phyloP scores from a whole-genome alignment of 2,113 vertebrate species.

The Accipiter cooperii region DNA sequence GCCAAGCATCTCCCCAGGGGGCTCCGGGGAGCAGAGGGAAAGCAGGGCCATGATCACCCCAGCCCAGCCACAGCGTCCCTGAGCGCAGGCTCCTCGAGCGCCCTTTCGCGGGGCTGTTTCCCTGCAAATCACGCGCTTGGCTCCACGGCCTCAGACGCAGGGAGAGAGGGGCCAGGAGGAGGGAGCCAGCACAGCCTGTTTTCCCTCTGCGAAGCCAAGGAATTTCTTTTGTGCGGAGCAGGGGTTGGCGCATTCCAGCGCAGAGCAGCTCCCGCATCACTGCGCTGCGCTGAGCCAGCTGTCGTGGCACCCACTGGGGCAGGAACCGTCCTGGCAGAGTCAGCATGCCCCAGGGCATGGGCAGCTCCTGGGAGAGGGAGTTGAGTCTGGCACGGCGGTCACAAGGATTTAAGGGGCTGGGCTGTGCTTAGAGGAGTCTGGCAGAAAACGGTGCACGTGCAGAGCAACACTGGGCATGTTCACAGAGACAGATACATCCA shows the following conservation, averaged over 20 bases:
- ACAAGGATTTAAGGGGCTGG: not conserved
- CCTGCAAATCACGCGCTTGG: not conserved
- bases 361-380: not conserved
- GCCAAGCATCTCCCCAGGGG: not conserved
- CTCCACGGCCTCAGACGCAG: not conserved
- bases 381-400: not conserved
- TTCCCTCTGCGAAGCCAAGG: not conserved
- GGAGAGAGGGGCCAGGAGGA: not conserved
- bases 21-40: not conserved
- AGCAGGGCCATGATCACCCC: fast-evolving
- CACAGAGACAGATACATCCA: fast-evolving
- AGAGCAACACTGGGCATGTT: fast-evolving
- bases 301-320: fast-evolving
- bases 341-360: fast-evolving
- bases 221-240: slow-evolving; percentile 7
- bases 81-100: not conserved
- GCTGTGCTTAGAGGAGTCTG: not conserved
- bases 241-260: not conserved
- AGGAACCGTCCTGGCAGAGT: not conserved
- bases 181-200: slow-evolving; percentile 8
- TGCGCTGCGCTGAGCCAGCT: fast-evolving
- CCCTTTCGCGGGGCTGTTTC: not conserved
- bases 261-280: not conserved
- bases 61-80: not conserved
- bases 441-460: not conserved